These are phyloP conservation scores for Amphiprion ocellaris DNA, from an alignment of 2,113 vertebrate genomes.

Conservation along the genomic window DNA sequence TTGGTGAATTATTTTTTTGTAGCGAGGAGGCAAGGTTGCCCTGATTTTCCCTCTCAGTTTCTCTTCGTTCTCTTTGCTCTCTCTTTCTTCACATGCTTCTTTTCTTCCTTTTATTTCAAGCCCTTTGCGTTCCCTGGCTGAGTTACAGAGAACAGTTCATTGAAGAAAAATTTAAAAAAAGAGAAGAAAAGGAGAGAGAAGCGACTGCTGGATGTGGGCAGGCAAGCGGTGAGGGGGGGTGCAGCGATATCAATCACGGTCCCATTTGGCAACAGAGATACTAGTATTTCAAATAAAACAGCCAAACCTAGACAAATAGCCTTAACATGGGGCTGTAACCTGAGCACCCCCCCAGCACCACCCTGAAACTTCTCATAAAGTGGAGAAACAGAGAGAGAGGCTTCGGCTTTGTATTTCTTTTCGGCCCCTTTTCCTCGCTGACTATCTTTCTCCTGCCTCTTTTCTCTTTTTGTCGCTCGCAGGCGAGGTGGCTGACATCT, in stretches of 20 bases:
- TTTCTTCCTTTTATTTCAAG: constrained; percentile 15
- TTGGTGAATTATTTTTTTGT: neutral
- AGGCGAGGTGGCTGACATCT: constrained; percentile 92
- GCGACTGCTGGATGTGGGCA: constrained; percentile 70
- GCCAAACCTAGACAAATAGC: constrained; percentile 80
- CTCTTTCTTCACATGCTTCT: constrained; percentile 62
- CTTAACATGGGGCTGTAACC: constrained; percentile 80
- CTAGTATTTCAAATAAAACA: constrained; percentile 86
- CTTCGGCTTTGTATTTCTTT: constrained; percentile 56
- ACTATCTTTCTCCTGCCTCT: constrained; percentile 74
- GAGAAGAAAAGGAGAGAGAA: constrained; percentile 58
- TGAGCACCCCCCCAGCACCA: constrained; percentile 56
- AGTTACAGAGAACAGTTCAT: constrained; percentile 60
- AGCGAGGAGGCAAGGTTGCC: constrained; percentile 17
- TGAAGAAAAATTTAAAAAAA: constrained; percentile 45
- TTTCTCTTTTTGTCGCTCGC: constrained; percentile 86
- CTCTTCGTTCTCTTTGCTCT: constrained; percentile 30
- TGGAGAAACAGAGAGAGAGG: constrained; percentile 51
- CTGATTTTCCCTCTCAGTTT: constrained; percentile 29
- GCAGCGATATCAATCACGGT: constrained; percentile 82
- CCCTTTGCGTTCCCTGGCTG: constrained; percentile 40
- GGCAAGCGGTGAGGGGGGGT: constrained; percentile 40
- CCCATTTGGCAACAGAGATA: constrained; percentile 87
- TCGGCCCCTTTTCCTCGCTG: constrained; percentile 15
- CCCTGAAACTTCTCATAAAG: constrained; percentile 74